A percentile compares a stretch with the other conserved stretches of the same genome.
Conservation (phyloP, 2,797 vertebrate species). For the Ceryle rudis region DNA sequence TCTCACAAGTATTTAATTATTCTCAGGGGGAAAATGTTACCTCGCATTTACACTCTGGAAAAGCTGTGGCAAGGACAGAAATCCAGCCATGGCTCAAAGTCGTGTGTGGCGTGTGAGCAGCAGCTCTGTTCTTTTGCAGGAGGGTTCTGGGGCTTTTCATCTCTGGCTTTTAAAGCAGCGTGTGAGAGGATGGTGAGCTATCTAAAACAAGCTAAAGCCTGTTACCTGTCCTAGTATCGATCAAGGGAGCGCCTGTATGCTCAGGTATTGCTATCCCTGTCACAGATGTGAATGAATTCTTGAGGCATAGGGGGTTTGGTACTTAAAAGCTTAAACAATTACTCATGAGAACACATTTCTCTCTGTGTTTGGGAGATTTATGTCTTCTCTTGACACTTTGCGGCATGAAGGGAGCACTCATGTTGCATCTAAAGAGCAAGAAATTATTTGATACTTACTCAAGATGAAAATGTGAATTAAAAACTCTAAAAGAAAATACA, state of each 20-base stretch:
- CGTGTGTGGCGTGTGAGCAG: rapidly evolving
- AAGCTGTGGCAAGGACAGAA: not conserved
- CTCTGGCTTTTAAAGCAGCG: not conserved
- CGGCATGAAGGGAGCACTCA: not conserved
- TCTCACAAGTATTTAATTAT: not conserved
- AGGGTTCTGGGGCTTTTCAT: not conserved
- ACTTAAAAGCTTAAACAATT: not conserved
- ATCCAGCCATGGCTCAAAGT: not conserved
- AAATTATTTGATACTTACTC: not conserved
- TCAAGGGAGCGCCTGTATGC: not conserved
- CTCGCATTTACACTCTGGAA: not conserved
- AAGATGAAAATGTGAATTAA: not conserved
- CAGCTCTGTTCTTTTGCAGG: not conserved
- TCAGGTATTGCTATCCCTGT: not conserved
- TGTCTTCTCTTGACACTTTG: not conserved
- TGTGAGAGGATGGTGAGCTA: not conserved
- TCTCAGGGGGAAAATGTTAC: not conserved
- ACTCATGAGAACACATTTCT: not conserved
- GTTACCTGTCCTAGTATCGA: not conserved
- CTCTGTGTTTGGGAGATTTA: not conserved
- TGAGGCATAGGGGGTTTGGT: not conserved
- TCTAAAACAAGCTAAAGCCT: not conserved
- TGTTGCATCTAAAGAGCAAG: not conserved
- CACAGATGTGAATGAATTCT: not conserved
- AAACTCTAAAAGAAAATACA: not conserved